Conservation (phyloP, 2,113 vertebrate genomes). For the Mionectes macconnelli region DNA sequence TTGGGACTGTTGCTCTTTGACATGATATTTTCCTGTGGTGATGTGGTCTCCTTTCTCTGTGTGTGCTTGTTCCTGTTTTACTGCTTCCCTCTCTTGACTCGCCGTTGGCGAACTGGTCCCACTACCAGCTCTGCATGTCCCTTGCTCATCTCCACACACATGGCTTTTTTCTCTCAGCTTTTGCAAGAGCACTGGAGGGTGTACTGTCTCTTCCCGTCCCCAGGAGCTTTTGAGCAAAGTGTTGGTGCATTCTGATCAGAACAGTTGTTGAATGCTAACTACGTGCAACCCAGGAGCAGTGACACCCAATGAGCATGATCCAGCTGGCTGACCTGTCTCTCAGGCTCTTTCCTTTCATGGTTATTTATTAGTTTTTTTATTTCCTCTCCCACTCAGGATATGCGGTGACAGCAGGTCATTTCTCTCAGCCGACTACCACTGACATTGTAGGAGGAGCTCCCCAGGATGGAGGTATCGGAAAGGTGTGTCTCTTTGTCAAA, state of each 20-base stretch:
- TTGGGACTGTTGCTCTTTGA: neutral
- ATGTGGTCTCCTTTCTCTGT: neutral
- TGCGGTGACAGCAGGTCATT: conserved; percentile 92
- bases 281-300: neutral
- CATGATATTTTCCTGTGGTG: neutral
- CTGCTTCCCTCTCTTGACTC: neutral
- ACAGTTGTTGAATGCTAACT: neutral
- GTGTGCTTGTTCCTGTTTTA: neutral
- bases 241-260: neutral
- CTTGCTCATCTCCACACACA: neutral
- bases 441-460: conserved; percentile 96
- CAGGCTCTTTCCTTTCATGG: neutral
- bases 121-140: rapidly evolving
- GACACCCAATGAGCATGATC: neutral
- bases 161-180: neutral
- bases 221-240: neutral
- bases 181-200: neutral
- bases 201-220: neutral
- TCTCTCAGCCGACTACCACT: conserved; percentile 82
- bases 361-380: neutral
- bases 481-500: conserved; percentile 77
- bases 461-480: conserved; percentile 89
- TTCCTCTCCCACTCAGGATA: conserved; percentile 79
- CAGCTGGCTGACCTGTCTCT: conserved; percentile 1
- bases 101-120: neutral